Conservation (phyloP, 2,888 invertebrate genomes). For the Protonemura montana region DNA sequence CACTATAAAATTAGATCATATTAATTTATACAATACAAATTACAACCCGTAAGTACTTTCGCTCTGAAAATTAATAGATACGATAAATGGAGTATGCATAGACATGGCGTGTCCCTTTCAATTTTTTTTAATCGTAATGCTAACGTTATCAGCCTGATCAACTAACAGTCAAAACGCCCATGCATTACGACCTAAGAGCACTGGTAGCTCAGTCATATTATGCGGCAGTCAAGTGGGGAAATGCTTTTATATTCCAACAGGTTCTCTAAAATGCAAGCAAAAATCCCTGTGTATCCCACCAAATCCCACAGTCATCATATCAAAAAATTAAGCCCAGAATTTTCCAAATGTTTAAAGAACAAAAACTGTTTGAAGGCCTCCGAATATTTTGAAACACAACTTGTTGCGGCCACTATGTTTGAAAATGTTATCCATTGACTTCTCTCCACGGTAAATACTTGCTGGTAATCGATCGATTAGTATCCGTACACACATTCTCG, state of each 20-base stretch:
- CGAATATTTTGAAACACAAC: not conserved
- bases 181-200: not conserved
- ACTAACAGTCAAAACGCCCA: not conserved
- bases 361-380: too few species aligned
- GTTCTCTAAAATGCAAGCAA: not conserved
- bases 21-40: conserved; percentile 12
- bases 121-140: not conserved
- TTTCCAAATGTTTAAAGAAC: too few species aligned
- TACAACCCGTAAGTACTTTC: not conserved
- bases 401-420: not conserved
- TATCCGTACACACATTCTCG: not conserved
- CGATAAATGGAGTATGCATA: not conserved
- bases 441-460: not conserved
- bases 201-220: not conserved
- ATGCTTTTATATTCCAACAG: not conserved
- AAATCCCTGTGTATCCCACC: too few species aligned
- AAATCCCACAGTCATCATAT: too few species aligned
- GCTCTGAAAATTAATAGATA: not conserved
- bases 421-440: not conserved
- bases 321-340: too few species aligned
- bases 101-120: not conserved
- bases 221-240: not conserved
- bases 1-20: not conserved
- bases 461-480: not conserved
- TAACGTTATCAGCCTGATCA: not conserved